Evolutionary conservation across 2,113 vertebrate genomes (phyloP), one percentile per base, ranked within the genome.

Genomic region (Archilochus colubris): DNA sequence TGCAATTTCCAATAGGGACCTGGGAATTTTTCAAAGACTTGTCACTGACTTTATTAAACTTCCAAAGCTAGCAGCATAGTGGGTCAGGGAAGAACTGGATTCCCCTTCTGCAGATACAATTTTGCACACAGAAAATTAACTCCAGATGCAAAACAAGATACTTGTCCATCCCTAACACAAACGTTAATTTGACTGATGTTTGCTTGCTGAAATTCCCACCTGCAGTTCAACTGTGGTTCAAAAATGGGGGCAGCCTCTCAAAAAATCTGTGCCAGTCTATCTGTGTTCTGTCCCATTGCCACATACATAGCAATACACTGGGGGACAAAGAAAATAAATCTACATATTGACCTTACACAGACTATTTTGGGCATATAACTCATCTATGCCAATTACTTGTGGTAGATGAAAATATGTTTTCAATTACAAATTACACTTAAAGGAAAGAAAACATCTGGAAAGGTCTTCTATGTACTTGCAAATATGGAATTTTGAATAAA

Each of bases 31-130:
- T 66, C 83, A 38, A 64, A 85, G 67, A 25, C 57, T 30, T 75
- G 89, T 89, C 70, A 51, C 31, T 86, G 61, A 38, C 36, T 53
- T 33, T 19, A 43, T 50, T 50, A 31, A 95, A 92, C 57, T 75
- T 72, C 36, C 48, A 17, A 61, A 70, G 72, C 83, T 43, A 72
- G 70, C 61, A 81, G 84, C 57, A 38, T 3, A 89, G 53, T 9
- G 28, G 62, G 51, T 30, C 48, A 21, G 36, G 40, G 54, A 51
- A 95, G 51, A 76, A 31, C 31, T 50, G 78, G 59, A 75, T 25
- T 79, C 74, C 40, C 54, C 61, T 64, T 84, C 75, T 88, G 95
- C 92, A 96, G 93, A 94, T 96, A 88, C 54, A 75, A 54, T 77
- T 91, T 90, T 87, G 79, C 89, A 93, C 43, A 67, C 1, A 81